Conservation (phyloP, 2,113 vertebrate species). For the Pao palembangensis region DNA sequence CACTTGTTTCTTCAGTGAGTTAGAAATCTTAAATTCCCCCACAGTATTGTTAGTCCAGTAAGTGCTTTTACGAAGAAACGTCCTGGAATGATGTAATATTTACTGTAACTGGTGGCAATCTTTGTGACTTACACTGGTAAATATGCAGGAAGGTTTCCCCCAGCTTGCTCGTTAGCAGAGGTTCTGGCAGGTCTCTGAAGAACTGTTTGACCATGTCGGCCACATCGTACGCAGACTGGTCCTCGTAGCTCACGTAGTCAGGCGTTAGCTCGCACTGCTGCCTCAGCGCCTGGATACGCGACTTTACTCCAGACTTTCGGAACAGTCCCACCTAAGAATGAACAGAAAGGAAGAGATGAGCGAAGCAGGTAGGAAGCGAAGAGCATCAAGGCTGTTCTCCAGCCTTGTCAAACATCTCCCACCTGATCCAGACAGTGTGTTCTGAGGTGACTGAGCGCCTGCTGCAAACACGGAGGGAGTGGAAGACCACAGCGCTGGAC, state of each 20-base stretch:
- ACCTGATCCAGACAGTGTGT: constrained; percentile 95
- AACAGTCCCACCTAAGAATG: constrained; percentile 90
- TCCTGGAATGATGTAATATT: too few species aligned
- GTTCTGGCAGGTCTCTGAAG: constrained; percentile 93
- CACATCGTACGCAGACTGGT: constrained; percentile 93
- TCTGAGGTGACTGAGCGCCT: constrained; percentile 85
- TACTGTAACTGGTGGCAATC: neutral
- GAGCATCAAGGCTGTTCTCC: neutral
- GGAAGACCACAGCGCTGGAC: constrained; percentile 87
- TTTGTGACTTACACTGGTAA: constrained; percentile 85
- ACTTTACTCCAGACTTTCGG: constrained; percentile 94
- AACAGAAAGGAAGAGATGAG: neutral
- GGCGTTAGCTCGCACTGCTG: constrained; percentile 91
- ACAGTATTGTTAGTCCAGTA: too few species aligned
- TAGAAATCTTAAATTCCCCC: too few species aligned
- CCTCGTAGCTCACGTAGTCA: constrained; percentile 85
- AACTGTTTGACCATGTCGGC: constrained; percentile 99
- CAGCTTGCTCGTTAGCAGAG: constrained; percentile 92
- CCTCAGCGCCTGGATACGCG: constrained; percentile 89
- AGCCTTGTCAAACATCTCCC: constrained; percentile 18
- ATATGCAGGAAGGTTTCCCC: constrained; percentile 97
- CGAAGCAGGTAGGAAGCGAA: neutral
- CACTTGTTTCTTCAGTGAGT: neutral
- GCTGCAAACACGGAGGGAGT: constrained; percentile 90
- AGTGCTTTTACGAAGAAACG: too few species aligned